A percentile compares a stretch with the other conserved stretches of the same genome.
Evolutionary conservation across 2,113 vertebrate genomes (phyloP).

Genomic region (Oryzias melastigma): DNA sequence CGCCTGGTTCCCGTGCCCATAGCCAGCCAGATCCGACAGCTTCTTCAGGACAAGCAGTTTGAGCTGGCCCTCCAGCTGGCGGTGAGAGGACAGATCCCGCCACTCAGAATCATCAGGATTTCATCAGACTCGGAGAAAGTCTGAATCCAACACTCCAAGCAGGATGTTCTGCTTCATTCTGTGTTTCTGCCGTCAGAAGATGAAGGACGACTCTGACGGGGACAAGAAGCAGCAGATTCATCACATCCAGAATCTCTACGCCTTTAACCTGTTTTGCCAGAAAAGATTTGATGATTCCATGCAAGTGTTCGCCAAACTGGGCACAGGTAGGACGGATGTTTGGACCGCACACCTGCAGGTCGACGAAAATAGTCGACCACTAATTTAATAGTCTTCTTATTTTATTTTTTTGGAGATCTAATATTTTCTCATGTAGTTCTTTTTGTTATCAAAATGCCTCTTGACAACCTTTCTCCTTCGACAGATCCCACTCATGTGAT

Average conservation of each 20-base stretch:
- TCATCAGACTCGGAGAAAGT: too few relatives aligned
- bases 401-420: too few relatives aligned
- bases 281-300: conserved; percentile 98
- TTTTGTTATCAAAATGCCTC: too few relatives aligned
- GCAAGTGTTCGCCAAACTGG: conserved; percentile 97
- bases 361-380: too few relatives aligned
- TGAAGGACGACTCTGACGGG: conserved; percentile 96
- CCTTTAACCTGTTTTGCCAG: conserved; percentile 98
- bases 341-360: not conserved
- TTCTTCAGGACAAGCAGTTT: conserved; percentile 98
- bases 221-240: conserved; percentile 97
- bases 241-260: conserved; percentile 97
- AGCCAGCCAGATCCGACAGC: conserved; percentile 94
- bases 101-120: not conserved
- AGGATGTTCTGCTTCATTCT: not conserved
- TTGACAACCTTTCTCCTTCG: not conserved
- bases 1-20: conserved; percentile 95
- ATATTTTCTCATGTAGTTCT: too few relatives aligned
- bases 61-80: conserved; percentile 95
- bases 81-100: conserved; percentile 76
- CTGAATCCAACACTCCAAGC: too few relatives aligned
- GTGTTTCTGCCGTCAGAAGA: conserved; percentile 78
- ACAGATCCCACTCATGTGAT: conserved; percentile 98
- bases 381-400: too few relatives aligned
- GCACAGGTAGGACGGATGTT: conserved; percentile 83